Conservation (phyloP, 2,888 invertebrate species). For the Leptinotarsa rubiginosa region DNA sequence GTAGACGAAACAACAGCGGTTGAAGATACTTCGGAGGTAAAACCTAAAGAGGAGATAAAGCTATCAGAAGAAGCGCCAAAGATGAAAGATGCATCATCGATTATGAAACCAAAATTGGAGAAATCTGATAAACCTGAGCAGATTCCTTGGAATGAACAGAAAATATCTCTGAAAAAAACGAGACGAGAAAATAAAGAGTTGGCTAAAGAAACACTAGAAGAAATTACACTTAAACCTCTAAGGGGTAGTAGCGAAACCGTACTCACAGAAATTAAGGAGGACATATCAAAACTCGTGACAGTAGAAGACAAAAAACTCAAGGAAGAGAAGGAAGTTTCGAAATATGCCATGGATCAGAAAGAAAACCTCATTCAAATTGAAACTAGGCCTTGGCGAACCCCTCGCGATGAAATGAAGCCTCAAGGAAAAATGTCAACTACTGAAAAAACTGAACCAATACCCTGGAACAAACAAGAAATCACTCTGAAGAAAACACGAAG, state of each 20-base stretch:
- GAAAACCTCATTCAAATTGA: slow-evolving; percentile 20
- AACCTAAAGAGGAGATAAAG: slow-evolving; percentile 43
- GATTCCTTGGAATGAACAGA: slow-evolving; percentile 67
- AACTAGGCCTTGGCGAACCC: slow-evolving; percentile 40
- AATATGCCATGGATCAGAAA: slow-evolving; percentile 31
- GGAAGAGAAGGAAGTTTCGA: slow-evolving; percentile 55
- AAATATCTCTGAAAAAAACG: slow-evolving; percentile 41
- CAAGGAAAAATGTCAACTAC: neutral
- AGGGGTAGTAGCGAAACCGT: slow-evolving; percentile 51
- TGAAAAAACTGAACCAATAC: slow-evolving; percentile 49
- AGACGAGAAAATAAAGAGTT: slow-evolving; percentile 51
- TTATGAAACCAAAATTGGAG: neutral
- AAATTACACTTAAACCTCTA: slow-evolving; percentile 43
- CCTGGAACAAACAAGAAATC: slow-evolving; percentile 67
- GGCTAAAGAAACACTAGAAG: slow-evolving; percentile 57
- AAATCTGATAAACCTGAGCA: slow-evolving; percentile 59
- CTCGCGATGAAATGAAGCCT: slow-evolving; percentile 57
- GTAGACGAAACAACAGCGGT: no score
- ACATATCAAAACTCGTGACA: slow-evolving; percentile 59
- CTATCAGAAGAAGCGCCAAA: slow-evolving; percentile 19
- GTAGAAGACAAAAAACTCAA: slow-evolving; percentile 15
- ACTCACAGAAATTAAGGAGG: slow-evolving; percentile 56
- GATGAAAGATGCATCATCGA: neutral
- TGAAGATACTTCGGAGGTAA: no score
- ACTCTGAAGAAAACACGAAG: slow-evolving; percentile 61